Evolutionary conservation across 2,797 vertebrate species (phyloP), one percentile per base, ranked within the genome.

Genomic region (Petrocephalus sullivani): DNA sequence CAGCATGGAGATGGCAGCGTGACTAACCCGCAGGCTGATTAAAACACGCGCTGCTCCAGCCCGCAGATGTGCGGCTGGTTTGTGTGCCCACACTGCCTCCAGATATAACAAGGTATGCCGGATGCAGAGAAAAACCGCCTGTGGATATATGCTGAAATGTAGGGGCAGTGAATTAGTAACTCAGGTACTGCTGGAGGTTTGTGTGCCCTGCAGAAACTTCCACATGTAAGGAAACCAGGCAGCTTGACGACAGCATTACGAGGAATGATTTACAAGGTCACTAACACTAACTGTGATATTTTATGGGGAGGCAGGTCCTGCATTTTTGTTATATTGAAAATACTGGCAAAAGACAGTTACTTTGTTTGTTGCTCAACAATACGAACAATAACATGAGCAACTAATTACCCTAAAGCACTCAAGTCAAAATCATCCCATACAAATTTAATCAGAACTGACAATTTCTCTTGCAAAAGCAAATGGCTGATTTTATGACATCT

Each of bases 71-170:
- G 53, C 9, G 83, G 4, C 19, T 58, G 84, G 46, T 58, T 56
- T 86, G 84, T 86, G 56, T 58, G 84, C 54, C 54, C 37, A 41
- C 84, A 58, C 54, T 37, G 84, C 84, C 84, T 60, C 84, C 16
- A 86, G 54, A 60, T 86, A 86, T 41, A 86, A 41, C 54, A 41
- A 60, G 84, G 60, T 86, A 58, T 21, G 33, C 53, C 28, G 23
- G 54, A 86, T 23, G 84, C 54, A 85, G 84, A 28, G 54, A 33
- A n/a, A 86, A 28, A 58, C 56, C n/a, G 54, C 84, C 54, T 60
- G 54, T 60, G 28, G 54, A 58, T 60, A 58, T 41, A 19, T 41
- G 56, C 54, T 37, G 56, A 86, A 60, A 56, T 33, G 51, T 53
- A 53, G 51, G 53, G 81, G 51, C 81, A 84, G 81, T 81, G 75